These are phyloP conservation scores for Drosophila aff. DNA, from an alignment of 1,140 invertebrate genomes.

Conservation along the genomic window DNA sequence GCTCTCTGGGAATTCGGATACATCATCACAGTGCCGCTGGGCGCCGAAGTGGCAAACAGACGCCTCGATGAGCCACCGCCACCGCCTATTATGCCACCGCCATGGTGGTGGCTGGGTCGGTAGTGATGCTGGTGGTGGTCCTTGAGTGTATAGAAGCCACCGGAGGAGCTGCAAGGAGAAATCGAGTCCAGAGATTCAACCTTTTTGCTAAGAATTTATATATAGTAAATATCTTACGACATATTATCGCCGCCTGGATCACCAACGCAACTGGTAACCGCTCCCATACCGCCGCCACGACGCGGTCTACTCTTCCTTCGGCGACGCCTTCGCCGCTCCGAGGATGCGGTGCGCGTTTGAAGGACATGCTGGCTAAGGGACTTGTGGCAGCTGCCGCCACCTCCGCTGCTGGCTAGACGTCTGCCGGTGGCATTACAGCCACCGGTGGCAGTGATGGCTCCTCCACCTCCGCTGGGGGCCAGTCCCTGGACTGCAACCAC, in stretches of 20 bases:
- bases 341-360: slow-evolving; percentile 78
- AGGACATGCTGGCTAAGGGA: slow-evolving; percentile 82
- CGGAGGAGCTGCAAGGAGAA: slow-evolving; percentile 69
- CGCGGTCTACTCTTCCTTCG: slow-evolving; percentile 77
- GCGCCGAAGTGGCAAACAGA: slow-evolving; percentile 76
- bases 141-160: slow-evolving; percentile 79
- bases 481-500: slow-evolving; percentile 73
- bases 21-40: slow-evolving; percentile 83
- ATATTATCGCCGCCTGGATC: slow-evolving; percentile 81
- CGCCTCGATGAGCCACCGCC: slow-evolving; percentile 61
- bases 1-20: slow-evolving; percentile 72
- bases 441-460: slow-evolving; percentile 41
- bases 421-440: slow-evolving; percentile 79
- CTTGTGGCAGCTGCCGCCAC: slow-evolving; percentile 68
- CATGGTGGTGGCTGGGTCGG: slow-evolving; percentile 52
- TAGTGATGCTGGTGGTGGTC: slow-evolving; percentile 78
- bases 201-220: neutral
- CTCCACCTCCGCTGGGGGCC: slow-evolving; percentile 5
- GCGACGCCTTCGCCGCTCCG: slow-evolving; percentile 74
- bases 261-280: slow-evolving; percentile 74
- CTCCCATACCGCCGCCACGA: slow-evolving; percentile 69
- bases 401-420: slow-evolving; percentile 73
- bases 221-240: slow-evolving; percentile 55
- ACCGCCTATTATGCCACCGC: slow-evolving; percentile 27
- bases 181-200: neutral